A percentile compares a stretch with the other conserved stretches of the same genome.
phyloP scores from a whole-genome alignment of 2,797 vertebrate species.

The Enteromius unitaeniatus region DNA sequence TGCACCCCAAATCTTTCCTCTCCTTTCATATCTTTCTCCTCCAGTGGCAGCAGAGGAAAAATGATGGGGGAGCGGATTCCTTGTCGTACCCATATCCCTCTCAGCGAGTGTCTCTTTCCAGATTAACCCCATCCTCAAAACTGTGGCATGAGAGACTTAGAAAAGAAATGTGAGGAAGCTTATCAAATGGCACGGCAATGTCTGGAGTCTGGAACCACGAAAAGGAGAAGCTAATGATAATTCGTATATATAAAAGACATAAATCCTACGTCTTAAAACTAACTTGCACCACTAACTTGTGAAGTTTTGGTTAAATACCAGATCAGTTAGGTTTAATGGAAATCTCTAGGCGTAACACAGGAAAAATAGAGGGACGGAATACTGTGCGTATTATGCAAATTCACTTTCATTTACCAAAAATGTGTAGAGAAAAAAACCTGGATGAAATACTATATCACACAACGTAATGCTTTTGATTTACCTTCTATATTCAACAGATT shows the following conservation, averaged over 20 bases:
- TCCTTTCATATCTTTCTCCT: conserved; percentile 57
- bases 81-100: conserved; percentile 28
- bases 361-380: not conserved
- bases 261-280: conserved; percentile 11
- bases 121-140: conserved; percentile 74
- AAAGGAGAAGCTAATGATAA: conserved; percentile 26
- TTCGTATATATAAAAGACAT: not conserved
- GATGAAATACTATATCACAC: not conserved
- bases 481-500: not conserved
- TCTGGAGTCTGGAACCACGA: conserved; percentile 52
- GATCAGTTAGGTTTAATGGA: not conserved
- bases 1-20: conserved; percentile 58
- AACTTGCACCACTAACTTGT: not conserved
- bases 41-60: conserved; percentile 22
- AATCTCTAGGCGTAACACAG: not conserved
- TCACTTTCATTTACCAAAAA: not conserved
- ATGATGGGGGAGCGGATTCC: conserved; percentile 21
- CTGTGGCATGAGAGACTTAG: conserved; percentile 65
- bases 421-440: not conserved
- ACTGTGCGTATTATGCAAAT: not conserved
- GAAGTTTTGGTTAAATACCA: conserved; percentile 30
- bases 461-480: not conserved
- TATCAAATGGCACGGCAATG: conserved; percentile 68
- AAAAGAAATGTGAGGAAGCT: conserved; percentile 63
- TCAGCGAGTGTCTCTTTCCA: conserved; percentile 63